Evolutionary conservation across 2,113 vertebrate species (phyloP).

Genomic region (Blennius ocellaris): DNA sequence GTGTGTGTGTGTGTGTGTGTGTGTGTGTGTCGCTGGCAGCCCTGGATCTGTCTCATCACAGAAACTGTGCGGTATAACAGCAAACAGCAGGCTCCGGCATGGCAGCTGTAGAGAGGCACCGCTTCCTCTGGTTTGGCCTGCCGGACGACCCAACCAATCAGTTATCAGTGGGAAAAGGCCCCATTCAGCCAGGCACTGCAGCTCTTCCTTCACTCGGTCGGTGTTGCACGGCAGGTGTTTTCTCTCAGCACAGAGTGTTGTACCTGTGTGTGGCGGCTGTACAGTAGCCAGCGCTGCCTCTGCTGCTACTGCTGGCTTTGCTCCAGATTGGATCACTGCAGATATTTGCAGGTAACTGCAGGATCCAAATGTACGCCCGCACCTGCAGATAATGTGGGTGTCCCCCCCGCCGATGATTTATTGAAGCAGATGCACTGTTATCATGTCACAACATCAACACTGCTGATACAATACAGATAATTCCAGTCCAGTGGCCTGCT

Average conservation of each 20-base stretch:
- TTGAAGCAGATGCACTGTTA: background rate
- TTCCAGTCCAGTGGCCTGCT: no score
- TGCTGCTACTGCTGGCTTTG: background rate
- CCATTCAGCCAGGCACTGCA: slow-evolving; percentile 5
- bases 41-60: slow-evolving; percentile 68
- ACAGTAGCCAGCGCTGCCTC: no score
- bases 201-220: slow-evolving; percentile 9
- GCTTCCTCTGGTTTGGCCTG: slow-evolving; percentile 26
- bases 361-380: background rate
- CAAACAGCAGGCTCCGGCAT: slow-evolving; percentile 52
- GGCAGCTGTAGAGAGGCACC: slow-evolving; percentile 53
- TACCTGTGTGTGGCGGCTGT: background rate
- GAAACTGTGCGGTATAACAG: slow-evolving; percentile 54
- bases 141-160: slow-evolving; percentile 16
- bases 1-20: background rate
- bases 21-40: slow-evolving; percentile 28
- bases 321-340: slow-evolving; percentile 26
- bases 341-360: slow-evolving; percentile 30
- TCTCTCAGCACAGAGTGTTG: background rate
- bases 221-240: slow-evolving; percentile 29
- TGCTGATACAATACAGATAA: background rate
- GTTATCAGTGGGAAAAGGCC: slow-evolving; percentile 11
- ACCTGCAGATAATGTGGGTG: background rate
- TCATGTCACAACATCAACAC: no score
- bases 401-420: background rate